Evolutionary conservation across 2,888 invertebrate species (phyloP).

Genomic region (Lordiphosa andalusiaca): DNA sequence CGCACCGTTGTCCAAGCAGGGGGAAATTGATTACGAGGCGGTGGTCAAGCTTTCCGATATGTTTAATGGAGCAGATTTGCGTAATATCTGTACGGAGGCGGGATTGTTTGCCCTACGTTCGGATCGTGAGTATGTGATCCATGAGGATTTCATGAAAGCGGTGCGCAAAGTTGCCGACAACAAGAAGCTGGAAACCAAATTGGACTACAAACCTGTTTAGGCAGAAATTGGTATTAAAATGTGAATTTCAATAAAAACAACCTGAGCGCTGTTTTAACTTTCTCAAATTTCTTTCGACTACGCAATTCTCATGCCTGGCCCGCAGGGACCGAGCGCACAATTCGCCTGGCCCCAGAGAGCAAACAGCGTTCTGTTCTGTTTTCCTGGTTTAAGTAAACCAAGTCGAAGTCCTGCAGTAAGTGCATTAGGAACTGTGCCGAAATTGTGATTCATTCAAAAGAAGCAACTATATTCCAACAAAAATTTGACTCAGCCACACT

Average conservation of each 20-base stretch:
- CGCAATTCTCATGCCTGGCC: too few species aligned
- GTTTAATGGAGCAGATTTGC: slow-evolving; percentile 98
- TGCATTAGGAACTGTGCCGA: too few species aligned
- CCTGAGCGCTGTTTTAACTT: too few species aligned
- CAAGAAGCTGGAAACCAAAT: slow-evolving; percentile 98
- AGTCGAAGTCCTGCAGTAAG: too few species aligned
- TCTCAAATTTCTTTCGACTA: too few species aligned
- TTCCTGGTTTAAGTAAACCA: too few species aligned
- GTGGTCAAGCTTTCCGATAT: slow-evolving; percentile 98
- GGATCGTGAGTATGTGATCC: slow-evolving; percentile 92
- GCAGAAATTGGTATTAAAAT: not conserved
- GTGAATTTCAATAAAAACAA: too few species aligned
- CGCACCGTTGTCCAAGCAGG: slow-evolving; percentile 95
- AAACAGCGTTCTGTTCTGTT: too few species aligned
- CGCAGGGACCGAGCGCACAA: too few species aligned
- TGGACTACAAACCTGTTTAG: slow-evolving; percentile 98
- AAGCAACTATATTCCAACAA: not conserved
- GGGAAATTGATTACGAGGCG: slow-evolving; percentile 99
- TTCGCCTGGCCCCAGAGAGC: too few species aligned
- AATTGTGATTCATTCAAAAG: too few species aligned
- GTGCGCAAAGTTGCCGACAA: slow-evolving; percentile 98
- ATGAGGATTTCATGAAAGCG: slow-evolving; percentile 97
- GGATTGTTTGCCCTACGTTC: slow-evolving; percentile 90
- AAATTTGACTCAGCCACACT: slow-evolving; percentile 3
- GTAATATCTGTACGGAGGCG: slow-evolving; percentile 99